Conservation (phyloP, 2,113 vertebrate genomes). For the Alectura lathami region DNA sequence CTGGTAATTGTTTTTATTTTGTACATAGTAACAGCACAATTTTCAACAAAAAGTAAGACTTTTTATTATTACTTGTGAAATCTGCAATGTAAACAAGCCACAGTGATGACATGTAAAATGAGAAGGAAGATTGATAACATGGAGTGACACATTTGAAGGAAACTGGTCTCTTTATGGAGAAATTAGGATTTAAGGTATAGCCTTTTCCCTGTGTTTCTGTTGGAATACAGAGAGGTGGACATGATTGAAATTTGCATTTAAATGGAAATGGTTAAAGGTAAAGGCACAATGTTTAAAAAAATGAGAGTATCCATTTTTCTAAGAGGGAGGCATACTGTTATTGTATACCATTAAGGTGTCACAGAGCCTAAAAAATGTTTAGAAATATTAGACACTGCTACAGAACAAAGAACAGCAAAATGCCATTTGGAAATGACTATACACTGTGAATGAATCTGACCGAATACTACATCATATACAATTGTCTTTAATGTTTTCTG, state of each 20-base stretch:
- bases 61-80: background rate
- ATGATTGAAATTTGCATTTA: slow-evolving; percentile 86
- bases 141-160: slow-evolving; percentile 32
- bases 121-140: slow-evolving; percentile 37
- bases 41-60: background rate
- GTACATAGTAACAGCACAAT: background rate
- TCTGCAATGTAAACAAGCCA: slow-evolving; percentile 41
- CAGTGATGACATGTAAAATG: slow-evolving; percentile 31
- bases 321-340: slow-evolving; percentile 75
- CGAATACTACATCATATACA: slow-evolving; percentile 49
- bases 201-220: slow-evolving; percentile 42
- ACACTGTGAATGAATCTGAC: slow-evolving; percentile 53
- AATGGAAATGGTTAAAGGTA: slow-evolving; percentile 83
- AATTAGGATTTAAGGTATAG: slow-evolving; percentile 72
- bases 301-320: slow-evolving; percentile 84
- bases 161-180: slow-evolving; percentile 40
- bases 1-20: slow-evolving; percentile 11
- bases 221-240: slow-evolving; percentile 76
- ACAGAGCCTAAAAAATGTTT: slow-evolving; percentile 78
- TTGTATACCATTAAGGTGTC: slow-evolving; percentile 81
- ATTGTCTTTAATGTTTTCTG: slow-evolving; percentile 65
- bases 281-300: slow-evolving; percentile 80
- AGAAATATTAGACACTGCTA: slow-evolving; percentile 76
- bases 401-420: slow-evolving; percentile 64
- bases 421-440: slow-evolving; percentile 73